Conservation (phyloP, 2,113 vertebrate species). For the Pycnonotus jocosus region DNA sequence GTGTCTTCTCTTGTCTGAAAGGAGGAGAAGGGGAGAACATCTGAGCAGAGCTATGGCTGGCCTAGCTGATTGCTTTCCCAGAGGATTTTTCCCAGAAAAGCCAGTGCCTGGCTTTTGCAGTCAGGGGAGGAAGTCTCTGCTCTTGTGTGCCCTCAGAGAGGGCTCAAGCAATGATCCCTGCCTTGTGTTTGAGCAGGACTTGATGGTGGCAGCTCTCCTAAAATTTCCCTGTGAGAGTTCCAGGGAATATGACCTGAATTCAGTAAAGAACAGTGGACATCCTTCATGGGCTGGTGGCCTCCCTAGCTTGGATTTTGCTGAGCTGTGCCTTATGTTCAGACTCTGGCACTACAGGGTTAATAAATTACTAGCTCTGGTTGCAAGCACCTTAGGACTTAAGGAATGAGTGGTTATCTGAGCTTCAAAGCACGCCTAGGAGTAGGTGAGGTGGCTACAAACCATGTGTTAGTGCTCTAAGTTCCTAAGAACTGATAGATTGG, state of each 20-base stretch:
- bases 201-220: not conserved
- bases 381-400: not conserved
- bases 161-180: not conserved
- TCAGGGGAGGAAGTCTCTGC: not conserved
- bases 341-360: not conserved
- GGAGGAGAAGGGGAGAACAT: not conserved
- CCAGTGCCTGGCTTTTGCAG: not conserved
- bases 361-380: rapidly evolving
- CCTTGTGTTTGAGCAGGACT: not conserved
- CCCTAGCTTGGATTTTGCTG: not conserved
- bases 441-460: not conserved
- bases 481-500: not conserved
- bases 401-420: not conserved
- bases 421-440: not conserved
- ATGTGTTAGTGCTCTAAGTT: not conserved
- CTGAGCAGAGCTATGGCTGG: rapidly evolving
- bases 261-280: rapidly evolving
- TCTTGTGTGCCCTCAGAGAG: not conserved
- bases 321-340: not conserved
- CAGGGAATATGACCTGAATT: not conserved
- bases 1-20: not conserved
- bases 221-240: rapidly evolving
- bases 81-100: not conserved
- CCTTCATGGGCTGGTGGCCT: not conserved
- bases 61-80: not conserved